These are phyloP conservation scores for Glomeris marginata DNA, from an alignment of 2,888 invertebrate species.

Conservation along the genomic window DNA sequence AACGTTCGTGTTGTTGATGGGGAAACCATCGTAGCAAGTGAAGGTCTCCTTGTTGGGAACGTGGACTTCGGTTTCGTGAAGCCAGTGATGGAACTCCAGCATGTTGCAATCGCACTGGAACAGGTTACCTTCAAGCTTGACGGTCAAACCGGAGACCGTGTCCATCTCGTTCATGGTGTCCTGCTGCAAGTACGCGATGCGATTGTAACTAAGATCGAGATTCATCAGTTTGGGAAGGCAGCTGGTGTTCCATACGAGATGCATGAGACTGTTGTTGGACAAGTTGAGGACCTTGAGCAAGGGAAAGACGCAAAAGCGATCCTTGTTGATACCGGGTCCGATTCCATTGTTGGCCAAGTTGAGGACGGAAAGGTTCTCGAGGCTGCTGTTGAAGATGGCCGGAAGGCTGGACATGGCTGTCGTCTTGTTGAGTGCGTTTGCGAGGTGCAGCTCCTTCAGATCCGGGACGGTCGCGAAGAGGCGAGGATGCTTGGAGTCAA, in stretches of 20 bases:
- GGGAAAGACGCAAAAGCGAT: constrained; percentile 53
- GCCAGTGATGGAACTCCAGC: constrained; percentile 45
- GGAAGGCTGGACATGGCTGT: constrained; percentile 20
- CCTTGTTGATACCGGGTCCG: constrained; percentile 42
- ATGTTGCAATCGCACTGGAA: constrained; percentile 46
- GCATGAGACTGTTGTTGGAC: constrained; percentile 37
- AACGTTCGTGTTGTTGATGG: constrained; percentile 23
- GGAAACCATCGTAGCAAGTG: constrained; percentile 34
- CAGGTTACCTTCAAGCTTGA: constrained; percentile 51
- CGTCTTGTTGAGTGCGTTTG: constrained; percentile 47
- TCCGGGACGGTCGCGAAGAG: constrained; percentile 39
- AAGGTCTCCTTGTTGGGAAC: constrained; percentile 42
- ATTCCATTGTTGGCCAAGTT: constrained; percentile 65
- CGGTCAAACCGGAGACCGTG: constrained; percentile 37
- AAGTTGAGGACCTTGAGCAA: constrained; percentile 49
- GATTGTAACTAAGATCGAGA: constrained; percentile 51
- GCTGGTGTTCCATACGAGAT: constrained; percentile 46
- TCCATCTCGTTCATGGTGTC: constrained; percentile 37
- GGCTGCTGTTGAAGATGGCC: constrained; percentile 48
- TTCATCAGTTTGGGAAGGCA: constrained; percentile 50
- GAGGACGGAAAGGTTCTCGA: constrained; percentile 48
- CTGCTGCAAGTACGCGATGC: constrained; percentile 41
- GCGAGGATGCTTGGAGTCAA: constrained; percentile 34
- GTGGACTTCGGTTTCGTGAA: constrained; percentile 42
- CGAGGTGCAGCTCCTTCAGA: constrained; percentile 51